Percentiles rank a stretch among this genome's conserved stretches.
phyloP scores from a whole-genome alignment of 92 coral and sea anemone genomes.

The Scolanthus callimorphus region DNA sequence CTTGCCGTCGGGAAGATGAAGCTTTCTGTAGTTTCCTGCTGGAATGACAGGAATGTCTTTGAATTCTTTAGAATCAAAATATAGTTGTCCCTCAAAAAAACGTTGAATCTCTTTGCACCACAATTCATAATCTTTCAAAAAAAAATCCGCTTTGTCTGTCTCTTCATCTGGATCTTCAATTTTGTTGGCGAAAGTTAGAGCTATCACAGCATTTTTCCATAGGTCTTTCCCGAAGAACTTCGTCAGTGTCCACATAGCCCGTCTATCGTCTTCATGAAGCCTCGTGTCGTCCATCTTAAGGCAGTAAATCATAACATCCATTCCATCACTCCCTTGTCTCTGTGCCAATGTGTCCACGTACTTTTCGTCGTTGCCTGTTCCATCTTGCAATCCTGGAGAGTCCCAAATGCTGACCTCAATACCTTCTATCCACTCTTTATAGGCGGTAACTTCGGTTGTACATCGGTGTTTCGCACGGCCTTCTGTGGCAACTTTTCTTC shows the following conservation, averaged over 20 bases:
- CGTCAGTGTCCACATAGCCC: slow-evolving; percentile 21
- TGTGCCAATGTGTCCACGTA: slow-evolving; percentile 16
- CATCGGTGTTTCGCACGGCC: background rate
- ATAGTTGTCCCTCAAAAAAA: no score
- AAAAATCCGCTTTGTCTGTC: no score
- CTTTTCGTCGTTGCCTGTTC: slow-evolving; percentile 18
- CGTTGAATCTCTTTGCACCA: no score
- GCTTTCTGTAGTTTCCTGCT: slow-evolving; percentile 26
- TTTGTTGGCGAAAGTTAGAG: slow-evolving; percentile 34
- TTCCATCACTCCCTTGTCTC: background rate
- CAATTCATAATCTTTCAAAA: no score
- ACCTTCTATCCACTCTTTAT: background rate
- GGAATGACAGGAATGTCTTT: slow-evolving; percentile 41
- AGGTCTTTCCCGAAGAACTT: slow-evolving; percentile 18
- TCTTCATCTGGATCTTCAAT: background rate
- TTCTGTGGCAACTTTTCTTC: slow-evolving; percentile 18
- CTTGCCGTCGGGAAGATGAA: slow-evolving; percentile 15
- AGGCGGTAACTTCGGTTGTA: slow-evolving; percentile 7
- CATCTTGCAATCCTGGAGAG: slow-evolving; percentile 51
- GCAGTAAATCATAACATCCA: slow-evolving; percentile 35
- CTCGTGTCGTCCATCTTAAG: slow-evolving; percentile 35
- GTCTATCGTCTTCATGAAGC: slow-evolving; percentile 31
- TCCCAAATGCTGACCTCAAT: slow-evolving; percentile 23
- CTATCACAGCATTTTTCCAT: slow-evolving; percentile 45
- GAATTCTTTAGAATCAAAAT: no score